These are phyloP conservation scores for Platysternon megacephalum DNA, from an alignment of 2,113 vertebrate species.

Conservation along the genomic window DNA sequence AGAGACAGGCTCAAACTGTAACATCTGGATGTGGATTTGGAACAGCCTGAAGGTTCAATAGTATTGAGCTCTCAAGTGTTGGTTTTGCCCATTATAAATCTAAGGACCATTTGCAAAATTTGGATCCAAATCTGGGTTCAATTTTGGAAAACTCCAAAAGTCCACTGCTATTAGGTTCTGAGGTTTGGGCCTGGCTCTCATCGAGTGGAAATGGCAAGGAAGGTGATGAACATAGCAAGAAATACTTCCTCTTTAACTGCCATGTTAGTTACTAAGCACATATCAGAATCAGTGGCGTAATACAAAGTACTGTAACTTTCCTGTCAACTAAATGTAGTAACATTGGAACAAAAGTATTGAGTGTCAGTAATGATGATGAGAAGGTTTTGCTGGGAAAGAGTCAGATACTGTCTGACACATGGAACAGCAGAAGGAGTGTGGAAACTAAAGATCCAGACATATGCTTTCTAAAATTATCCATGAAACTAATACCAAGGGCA, in stretches of 20 bases:
- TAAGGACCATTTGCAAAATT: neutral
- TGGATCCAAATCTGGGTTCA: neutral
- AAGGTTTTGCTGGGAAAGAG: constrained; percentile 53
- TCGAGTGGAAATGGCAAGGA: neutral
- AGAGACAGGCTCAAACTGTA: neutral
- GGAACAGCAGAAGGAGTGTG: constrained; percentile 52
- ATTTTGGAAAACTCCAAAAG: neutral
- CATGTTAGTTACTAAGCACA: neutral
- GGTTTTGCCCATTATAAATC: neutral
- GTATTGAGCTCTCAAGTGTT: neutral
- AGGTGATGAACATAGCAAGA: neutral
- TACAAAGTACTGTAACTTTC: neutral
- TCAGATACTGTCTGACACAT: constrained; percentile 54
- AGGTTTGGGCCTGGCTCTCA: neutral
- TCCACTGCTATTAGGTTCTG: neutral
- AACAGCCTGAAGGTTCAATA: neutral
- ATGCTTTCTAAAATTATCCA: constrained; percentile 76
- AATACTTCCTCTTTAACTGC: neutral
- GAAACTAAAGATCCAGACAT: constrained; percentile 69
- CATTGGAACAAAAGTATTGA: constrained; percentile 37
- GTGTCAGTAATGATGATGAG: constrained; percentile 44
- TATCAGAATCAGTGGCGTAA: neutral
- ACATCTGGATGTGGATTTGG: neutral
- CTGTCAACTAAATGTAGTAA: constrained; percentile 55
- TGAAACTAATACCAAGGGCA: constrained; percentile 69